A percentile compares a stretch with the other conserved stretches of the same genome.
Conservation (phyloP, 2,888 invertebrate species). For the Hydropsyche betteni region DNA sequence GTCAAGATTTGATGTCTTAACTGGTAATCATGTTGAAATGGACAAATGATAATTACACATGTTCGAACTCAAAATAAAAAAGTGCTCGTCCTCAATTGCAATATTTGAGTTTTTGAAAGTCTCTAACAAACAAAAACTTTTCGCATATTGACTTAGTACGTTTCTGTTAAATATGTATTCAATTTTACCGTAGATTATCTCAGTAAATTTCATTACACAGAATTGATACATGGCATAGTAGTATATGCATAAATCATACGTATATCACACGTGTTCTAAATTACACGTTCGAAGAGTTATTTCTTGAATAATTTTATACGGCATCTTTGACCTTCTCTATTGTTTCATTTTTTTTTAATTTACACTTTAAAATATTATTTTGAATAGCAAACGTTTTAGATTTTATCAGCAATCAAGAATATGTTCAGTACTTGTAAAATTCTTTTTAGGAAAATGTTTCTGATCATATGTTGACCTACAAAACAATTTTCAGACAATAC, state of each 20-base stretch:
- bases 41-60: not conserved
- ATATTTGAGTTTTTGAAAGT: not conserved
- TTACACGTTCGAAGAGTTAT: not conserved
- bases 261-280: not conserved
- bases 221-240: not conserved
- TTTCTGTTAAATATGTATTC: too few species aligned
- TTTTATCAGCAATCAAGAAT: conserved; percentile 16
- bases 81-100: not conserved
- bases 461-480: not conserved
- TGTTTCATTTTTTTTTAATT: not conserved
- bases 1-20: not conserved
- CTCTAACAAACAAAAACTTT: too few species aligned
- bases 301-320: not conserved
- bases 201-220: too few species aligned
- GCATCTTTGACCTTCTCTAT: not conserved
- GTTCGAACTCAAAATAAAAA: not conserved
- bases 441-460: not conserved
- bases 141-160: too few species aligned
- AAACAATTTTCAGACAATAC: conserved; percentile 3
- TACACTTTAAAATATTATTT: not conserved
- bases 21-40: conserved; percentile 4
- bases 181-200: too few species aligned
- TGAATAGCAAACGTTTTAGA: not conserved
- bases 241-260: not conserved
- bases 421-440: not conserved